Evolutionary conservation across 2,888 invertebrate genomes (phyloP).

Genomic region (Punctoribates punctum): DNA sequence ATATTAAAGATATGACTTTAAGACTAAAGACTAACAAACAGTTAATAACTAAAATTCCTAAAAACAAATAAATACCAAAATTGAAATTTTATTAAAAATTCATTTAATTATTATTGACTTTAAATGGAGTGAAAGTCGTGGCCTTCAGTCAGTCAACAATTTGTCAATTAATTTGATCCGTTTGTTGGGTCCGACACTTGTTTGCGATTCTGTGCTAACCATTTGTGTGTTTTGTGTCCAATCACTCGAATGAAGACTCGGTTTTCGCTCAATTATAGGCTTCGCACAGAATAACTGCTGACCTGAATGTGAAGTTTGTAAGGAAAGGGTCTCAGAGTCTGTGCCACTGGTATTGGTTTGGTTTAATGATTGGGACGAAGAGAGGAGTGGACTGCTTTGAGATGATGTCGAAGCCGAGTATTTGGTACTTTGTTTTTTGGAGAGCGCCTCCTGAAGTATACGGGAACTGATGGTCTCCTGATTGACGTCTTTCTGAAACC

Average conservation of each 20-base stretch:
- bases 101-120: too few species aligned
- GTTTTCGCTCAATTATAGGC: background rate
- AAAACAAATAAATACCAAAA: background rate
- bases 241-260: background rate
- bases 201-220: background rate
- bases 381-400: background rate
- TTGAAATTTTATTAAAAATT: too few species aligned
- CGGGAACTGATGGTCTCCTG: conserved; percentile 24
- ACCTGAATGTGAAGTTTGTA: background rate
- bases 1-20: too few species aligned
- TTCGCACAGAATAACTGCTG: background rate
- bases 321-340: background rate
- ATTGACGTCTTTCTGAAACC: conserved; percentile 20
- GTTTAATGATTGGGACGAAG: too few species aligned
- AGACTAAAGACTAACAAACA: background rate
- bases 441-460: conserved; percentile 36
- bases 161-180: background rate
- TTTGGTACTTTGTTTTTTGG: conserved; percentile 1
- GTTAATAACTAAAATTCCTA: background rate
- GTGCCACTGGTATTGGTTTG: background rate
- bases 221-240: background rate
- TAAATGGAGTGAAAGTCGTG: too few species aligned
- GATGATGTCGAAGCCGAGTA: background rate
- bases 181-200: background rate
- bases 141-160: too few species aligned